These are phyloP conservation scores for Eleginops maclovinus DNA, from an alignment of 2,113 vertebrate genomes.

Conservation along the genomic window DNA sequence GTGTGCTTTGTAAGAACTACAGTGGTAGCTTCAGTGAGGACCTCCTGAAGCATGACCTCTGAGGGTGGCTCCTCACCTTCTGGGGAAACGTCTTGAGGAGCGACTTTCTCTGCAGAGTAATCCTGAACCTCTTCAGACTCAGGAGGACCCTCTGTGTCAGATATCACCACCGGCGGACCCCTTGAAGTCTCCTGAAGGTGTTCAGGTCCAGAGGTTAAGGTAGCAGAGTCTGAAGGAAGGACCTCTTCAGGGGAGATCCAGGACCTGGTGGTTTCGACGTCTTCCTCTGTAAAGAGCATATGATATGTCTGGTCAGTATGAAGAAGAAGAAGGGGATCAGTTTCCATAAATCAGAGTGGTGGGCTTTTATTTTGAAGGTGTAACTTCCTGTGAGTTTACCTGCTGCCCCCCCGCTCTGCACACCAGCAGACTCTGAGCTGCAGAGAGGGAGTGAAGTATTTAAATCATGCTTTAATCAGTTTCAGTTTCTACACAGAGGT, in stretches of 20 bases:
- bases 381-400: too few species aligned
- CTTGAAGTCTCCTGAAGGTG: constrained; percentile 4
- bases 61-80: constrained; percentile 36
- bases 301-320: not conserved
- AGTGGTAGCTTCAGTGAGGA: constrained; percentile 14
- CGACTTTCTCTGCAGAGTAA: constrained; percentile 9
- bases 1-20: constrained; percentile 30
- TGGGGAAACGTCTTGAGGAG: constrained; percentile 26
- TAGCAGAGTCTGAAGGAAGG: not conserved
- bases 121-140: constrained; percentile 12
- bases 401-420: too few species aligned
- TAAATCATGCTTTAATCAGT: too few species aligned
- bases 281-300: constrained; percentile 20
- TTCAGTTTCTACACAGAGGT: too few species aligned
- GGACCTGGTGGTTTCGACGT: not conserved
- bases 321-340: not conserved
- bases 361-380: too few species aligned
- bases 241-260: not conserved
- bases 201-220: constrained; percentile 4
- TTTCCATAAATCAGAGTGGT: too few species aligned
- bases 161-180: not conserved
- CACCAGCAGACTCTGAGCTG: too few species aligned
- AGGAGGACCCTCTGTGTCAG: not conserved
- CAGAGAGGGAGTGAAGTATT: too few species aligned
- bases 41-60: constrained; percentile 12